phyloP scores from a whole-genome alignment of 2,888 invertebrate species.

The Sturmia bella region DNA sequence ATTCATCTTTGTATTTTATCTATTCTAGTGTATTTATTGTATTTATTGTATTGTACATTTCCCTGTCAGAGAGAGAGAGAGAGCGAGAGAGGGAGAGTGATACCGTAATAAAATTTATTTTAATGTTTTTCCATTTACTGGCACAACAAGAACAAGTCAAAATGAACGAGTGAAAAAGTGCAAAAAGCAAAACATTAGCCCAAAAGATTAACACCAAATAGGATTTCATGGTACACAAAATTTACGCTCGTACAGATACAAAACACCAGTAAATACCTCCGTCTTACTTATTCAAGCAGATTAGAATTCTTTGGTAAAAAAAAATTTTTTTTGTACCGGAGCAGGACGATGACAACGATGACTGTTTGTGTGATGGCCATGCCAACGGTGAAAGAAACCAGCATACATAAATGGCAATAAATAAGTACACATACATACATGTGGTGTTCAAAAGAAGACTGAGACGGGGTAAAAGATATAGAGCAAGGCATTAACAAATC shows the following conservation, averaged over 20 bases:
- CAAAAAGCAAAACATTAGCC: slow-evolving; percentile 30
- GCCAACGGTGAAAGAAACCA: background rate
- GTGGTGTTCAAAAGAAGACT: background rate
- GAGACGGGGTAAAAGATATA: slow-evolving; percentile 4
- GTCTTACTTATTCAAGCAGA: slow-evolving; percentile 29
- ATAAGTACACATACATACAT: background rate
- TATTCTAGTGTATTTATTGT: background rate
- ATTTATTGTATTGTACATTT: slow-evolving; percentile 2
- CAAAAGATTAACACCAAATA: slow-evolving; percentile 64
- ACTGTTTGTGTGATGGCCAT: slow-evolving; percentile 9
- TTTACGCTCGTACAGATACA: slow-evolving; percentile 52
- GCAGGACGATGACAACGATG: slow-evolving; percentile 19
- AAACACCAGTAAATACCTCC: slow-evolving; percentile 48
- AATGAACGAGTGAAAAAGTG: background rate
- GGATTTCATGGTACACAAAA: slow-evolving; percentile 66
- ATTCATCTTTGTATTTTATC: slow-evolving; percentile 10
- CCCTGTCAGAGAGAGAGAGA: slow-evolving; percentile 13
- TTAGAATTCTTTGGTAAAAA: slow-evolving; percentile 22
- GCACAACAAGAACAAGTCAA: background rate
- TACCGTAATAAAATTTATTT: slow-evolving; percentile 56
- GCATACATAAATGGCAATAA: background rate
- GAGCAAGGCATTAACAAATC: slow-evolving; percentile 44
- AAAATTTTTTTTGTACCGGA: slow-evolving; percentile 10
- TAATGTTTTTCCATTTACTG: slow-evolving; percentile 49
- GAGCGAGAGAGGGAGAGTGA: no score